These are phyloP conservation scores for Brachynemurus nebulosus DNA, from an alignment of 2,888 invertebrate genomes.

Conservation along the genomic window DNA sequence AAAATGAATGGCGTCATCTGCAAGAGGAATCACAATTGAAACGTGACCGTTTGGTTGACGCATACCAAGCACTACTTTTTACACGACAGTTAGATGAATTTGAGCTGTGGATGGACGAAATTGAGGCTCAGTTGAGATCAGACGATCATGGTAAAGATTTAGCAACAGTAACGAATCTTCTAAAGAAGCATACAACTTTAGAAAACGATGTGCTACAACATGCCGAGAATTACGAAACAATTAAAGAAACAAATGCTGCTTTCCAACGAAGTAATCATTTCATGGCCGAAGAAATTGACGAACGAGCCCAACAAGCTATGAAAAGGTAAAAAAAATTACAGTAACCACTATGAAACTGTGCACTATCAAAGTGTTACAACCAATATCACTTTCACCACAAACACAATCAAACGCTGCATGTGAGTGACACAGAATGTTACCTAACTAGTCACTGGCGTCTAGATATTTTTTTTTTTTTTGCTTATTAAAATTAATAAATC, in stretches of 20 bases:
- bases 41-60: conserved; percentile 72
- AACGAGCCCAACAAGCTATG: conserved; percentile 51
- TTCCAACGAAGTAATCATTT: conserved; percentile 75
- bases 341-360: no score
- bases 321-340: no score
- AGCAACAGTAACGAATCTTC: conserved; percentile 67
- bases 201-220: conserved; percentile 78
- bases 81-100: conserved; percentile 85
- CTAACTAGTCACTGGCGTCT: no score
- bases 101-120: conserved; percentile 84
- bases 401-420: no score
- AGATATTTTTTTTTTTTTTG: no score
- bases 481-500: no score
- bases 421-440: no score
- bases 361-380: no score
- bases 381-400: no score
- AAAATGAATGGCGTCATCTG: conserved; percentile 75
- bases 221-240: conserved; percentile 64
- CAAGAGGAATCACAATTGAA: conserved; percentile 72
- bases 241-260: conserved; percentile 64
- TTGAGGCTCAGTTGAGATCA: conserved; percentile 59
- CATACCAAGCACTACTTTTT: conserved; percentile 81
- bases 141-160: conserved; percentile 80
- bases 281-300: conserved; percentile 74
- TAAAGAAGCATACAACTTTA: conserved; percentile 67